Conservation (phyloP, 2,797 vertebrate genomes). For the Rhadinocentrus ornatus region DNA sequence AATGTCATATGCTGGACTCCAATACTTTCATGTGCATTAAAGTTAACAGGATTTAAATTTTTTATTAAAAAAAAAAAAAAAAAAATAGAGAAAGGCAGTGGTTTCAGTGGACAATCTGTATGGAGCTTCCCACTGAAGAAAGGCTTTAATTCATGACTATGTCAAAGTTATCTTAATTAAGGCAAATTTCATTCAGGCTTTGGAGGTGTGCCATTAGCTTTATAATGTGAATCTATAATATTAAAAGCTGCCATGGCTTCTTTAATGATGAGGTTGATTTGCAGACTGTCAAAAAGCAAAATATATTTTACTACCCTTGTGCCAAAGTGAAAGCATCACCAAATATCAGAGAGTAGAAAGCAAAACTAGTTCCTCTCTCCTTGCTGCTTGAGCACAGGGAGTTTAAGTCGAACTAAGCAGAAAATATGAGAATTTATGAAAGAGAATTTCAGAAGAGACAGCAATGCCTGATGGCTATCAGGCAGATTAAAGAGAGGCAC, state of each 20-base stretch:
- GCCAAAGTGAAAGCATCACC: slow-evolving; percentile 33
- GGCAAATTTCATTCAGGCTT: slow-evolving; percentile 52
- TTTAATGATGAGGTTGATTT: slow-evolving; percentile 50
- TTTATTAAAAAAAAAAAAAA: slow-evolving; percentile 19
- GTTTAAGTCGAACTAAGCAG: slow-evolving; percentile 9
- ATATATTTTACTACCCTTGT: slow-evolving; percentile 13
- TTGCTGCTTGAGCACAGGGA: not conserved
- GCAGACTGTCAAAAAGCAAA: slow-evolving; percentile 35
- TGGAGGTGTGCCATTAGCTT: slow-evolving; percentile 57
- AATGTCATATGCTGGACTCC: slow-evolving; percentile 32
- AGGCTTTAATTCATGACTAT: slow-evolving; percentile 60
- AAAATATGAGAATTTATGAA: slow-evolving; percentile 33
- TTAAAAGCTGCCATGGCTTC: slow-evolving; percentile 47
- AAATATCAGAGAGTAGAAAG: slow-evolving; percentile 18
- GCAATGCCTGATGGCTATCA: slow-evolving; percentile 20
- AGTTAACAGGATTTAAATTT: slow-evolving; percentile 59
- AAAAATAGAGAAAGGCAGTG: slow-evolving; percentile 24
- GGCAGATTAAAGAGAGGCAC: slow-evolving; percentile 34
- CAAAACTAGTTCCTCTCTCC: slow-evolving; percentile 12
- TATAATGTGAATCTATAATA: slow-evolving; percentile 50
- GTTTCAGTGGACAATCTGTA: slow-evolving; percentile 31
- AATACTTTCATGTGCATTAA: slow-evolving; percentile 46
- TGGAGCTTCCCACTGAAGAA: slow-evolving; percentile 31
- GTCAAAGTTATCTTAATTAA: slow-evolving; percentile 57
- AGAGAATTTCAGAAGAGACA: slow-evolving; percentile 27